Percentiles rank a stretch among this genome's conserved stretches.
Evolutionary conservation across 1,140 invertebrate species (phyloP).

Genomic region (Parapsyche elsis): DNA sequence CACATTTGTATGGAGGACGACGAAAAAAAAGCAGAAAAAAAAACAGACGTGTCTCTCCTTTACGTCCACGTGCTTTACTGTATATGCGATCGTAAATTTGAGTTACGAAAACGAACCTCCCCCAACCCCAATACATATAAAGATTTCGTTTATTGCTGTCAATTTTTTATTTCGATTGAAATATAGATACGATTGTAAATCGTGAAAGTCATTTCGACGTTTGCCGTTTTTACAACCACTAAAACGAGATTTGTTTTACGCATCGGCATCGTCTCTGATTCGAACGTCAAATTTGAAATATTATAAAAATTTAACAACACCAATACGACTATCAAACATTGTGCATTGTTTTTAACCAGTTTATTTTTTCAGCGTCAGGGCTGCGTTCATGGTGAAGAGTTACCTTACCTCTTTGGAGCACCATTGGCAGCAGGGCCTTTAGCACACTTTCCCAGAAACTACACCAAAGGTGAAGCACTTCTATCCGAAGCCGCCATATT

Average conservation of each 20-base stretch:
- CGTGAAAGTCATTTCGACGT: not conserved
- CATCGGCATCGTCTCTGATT: not conserved
- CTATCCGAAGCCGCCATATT: constrained; percentile 90
- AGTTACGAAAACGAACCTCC: constrained; percentile 15
- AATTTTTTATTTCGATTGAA: constrained; percentile 30
- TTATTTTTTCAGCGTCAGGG: constrained; percentile 74
- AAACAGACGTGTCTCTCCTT: too few relatives aligned
- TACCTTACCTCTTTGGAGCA: constrained; percentile 87
- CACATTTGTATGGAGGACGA: not conserved
- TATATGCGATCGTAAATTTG: constrained; percentile 17
- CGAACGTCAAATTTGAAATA: not conserved
- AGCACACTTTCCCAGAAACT: constrained; percentile 84
- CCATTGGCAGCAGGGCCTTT: constrained; percentile 76
- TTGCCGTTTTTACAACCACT: constrained; percentile 15
- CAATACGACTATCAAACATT: too few relatives aligned
- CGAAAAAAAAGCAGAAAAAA: too few relatives aligned
- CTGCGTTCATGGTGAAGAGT: constrained; percentile 88
- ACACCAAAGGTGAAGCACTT: constrained; percentile 85
- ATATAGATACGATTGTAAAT: constrained; percentile 7
- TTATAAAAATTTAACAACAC: too few relatives aligned
- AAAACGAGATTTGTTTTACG: constrained; percentile 1
- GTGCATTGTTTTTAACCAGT: not conserved
- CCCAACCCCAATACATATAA: too few relatives aligned
- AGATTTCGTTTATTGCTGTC: constrained; percentile 30
- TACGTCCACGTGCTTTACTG: not conserved